Percentiles rank a stretch among this genome's conserved stretches.
Evolutionary conservation across 2,797 vertebrate genomes (phyloP).

Genomic region (Pantherophis vulpinus): DNA sequence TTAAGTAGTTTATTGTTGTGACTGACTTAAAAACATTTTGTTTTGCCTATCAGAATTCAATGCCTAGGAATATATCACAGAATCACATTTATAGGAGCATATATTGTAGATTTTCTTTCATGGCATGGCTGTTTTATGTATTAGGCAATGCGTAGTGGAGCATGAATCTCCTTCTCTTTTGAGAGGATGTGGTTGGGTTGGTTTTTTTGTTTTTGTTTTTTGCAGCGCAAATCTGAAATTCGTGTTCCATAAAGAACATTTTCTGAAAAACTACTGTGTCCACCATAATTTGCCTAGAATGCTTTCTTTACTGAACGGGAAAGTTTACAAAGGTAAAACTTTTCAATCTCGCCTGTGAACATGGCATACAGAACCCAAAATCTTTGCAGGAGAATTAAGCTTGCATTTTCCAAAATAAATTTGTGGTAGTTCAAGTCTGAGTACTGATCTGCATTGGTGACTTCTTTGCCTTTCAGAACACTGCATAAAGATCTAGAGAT

Average conservation of each 20-base stretch:
- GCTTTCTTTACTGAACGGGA: not conserved
- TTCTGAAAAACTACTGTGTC: not conserved
- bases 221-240: not conserved
- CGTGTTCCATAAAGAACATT: fast-evolving
- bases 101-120: not conserved
- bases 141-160: not conserved
- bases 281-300: not conserved
- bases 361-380: not conserved
- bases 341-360: not conserved
- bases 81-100: not conserved
- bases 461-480: constrained; percentile 68
- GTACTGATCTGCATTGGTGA: constrained; percentile 33
- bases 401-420: constrained; percentile 5
- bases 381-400: not conserved
- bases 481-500: constrained; percentile 76
- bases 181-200: not conserved
- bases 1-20: not conserved
- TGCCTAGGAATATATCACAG: not conserved
- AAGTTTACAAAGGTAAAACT: not conserved
- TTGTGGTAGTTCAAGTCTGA: constrained; percentile 27
- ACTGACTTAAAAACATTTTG: not conserved
- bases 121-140: not conserved
- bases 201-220: not conserved
- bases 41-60: not conserved
- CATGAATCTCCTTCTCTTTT: not conserved